Conservation (phyloP, 2,113 vertebrate species). For the Pomatostomus ruficeps region DNA sequence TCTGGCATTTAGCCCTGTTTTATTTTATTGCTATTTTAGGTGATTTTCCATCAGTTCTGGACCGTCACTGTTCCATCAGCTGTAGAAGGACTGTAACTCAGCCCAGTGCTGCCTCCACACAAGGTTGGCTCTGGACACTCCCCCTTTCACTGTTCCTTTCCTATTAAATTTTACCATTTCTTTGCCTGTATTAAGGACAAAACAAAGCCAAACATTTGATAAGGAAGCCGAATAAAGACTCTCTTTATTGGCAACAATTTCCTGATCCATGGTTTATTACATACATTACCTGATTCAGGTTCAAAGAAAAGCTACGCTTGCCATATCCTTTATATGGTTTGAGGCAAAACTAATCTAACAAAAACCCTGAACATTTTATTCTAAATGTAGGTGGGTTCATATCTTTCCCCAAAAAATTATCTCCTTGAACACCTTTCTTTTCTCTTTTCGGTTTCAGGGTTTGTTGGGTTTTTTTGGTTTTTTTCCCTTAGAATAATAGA, state of each 20-base stretch:
- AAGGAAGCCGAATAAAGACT: not conserved
- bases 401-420: fast-evolving
- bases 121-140: not conserved
- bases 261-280: not conserved
- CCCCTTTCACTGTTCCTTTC: not conserved
- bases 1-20: not conserved
- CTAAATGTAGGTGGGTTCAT: not conserved
- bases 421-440: not conserved
- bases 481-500: not conserved
- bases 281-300: not conserved
- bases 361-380: not conserved
- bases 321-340: not conserved
- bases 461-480: not conserved
- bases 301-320: not conserved
- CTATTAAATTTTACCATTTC: not conserved
- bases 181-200: not conserved
- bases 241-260: not conserved
- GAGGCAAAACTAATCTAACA: not conserved
- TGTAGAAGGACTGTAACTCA: not conserved
- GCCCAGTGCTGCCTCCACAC: not conserved
- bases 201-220: not conserved
- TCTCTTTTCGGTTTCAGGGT: not conserved
- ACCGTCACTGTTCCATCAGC: not conserved
- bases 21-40: not conserved
- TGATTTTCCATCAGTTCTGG: not conserved